phyloP scores from a whole-genome alignment of 1,140 invertebrate genomes.

The Drosophila carrolli region DNA sequence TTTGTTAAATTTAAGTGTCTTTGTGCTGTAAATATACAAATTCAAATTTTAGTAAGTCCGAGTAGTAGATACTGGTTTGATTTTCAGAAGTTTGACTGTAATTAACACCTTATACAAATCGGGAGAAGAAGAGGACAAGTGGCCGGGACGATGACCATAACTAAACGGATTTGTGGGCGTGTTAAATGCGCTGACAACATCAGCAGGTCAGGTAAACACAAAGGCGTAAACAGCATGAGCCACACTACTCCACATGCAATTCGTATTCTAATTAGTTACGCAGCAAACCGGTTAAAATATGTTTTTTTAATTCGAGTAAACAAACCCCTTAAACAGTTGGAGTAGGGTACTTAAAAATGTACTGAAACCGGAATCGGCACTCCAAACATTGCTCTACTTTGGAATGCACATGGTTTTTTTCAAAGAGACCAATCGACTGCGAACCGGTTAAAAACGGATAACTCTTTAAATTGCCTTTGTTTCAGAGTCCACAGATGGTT shows the following conservation, averaged over 20 bases:
- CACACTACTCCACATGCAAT: slow-evolving; percentile 10
- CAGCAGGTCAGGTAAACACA: slow-evolving; percentile 8
- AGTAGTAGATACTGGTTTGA: neutral
- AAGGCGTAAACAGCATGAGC: slow-evolving; percentile 6
- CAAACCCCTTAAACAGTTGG: slow-evolving; percentile 15
- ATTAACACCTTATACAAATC: neutral
- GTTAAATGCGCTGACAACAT: slow-evolving; percentile 16
- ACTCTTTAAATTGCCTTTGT: slow-evolving; percentile 6
- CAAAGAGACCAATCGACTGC: slow-evolving; percentile 12
- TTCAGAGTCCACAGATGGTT: slow-evolving; percentile 19
- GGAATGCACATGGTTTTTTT: slow-evolving; percentile 16
- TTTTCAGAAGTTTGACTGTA: slow-evolving; percentile 8
- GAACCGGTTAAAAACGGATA: slow-evolving; percentile 32
- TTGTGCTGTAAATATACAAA: too few relatives aligned
- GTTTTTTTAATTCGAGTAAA: slow-evolving; percentile 28
- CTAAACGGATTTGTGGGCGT: slow-evolving; percentile 48
- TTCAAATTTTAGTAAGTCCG: too few relatives aligned
- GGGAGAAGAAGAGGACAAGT: slow-evolving; percentile 4
- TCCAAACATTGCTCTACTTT: slow-evolving; percentile 23
- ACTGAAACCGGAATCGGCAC: slow-evolving; percentile 32
- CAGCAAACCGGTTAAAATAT: slow-evolving; percentile 42
- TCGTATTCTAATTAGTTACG: slow-evolving; percentile 43
- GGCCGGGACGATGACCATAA: slow-evolving; percentile 34
- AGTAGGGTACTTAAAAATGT: slow-evolving; percentile 8
- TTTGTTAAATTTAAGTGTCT: too few relatives aligned